Conservation (phyloP, 2,888 invertebrate genomes). For the Chrysomela aeneicollis region DNA sequence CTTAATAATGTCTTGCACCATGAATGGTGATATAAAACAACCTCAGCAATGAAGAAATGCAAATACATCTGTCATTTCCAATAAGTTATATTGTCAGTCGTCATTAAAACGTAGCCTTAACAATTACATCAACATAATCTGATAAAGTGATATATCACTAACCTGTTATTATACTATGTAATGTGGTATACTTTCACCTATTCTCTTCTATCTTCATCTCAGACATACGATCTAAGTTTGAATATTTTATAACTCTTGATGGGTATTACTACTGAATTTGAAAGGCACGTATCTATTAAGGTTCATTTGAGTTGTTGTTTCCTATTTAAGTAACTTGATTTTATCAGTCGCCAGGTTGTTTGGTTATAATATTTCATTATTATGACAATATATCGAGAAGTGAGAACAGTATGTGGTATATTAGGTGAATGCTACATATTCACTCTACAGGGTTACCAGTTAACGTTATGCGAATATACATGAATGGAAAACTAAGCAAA, state of each 20-base stretch:
- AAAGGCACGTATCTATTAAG: background rate
- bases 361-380: background rate
- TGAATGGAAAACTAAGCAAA: too few relatives aligned
- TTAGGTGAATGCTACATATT: too few relatives aligned
- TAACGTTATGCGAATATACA: too few relatives aligned
- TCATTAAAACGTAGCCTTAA: slow-evolving; percentile 24
- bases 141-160: slow-evolving; percentile 33
- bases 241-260: slow-evolving; percentile 14
- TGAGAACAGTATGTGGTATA: too few relatives aligned
- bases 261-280: slow-evolving; percentile 10
- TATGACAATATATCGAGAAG: too few relatives aligned
- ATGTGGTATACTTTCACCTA: slow-evolving; percentile 29
- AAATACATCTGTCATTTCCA: slow-evolving; percentile 7
- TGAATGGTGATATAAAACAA: background rate
- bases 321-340: background rate
- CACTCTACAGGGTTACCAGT: too few relatives aligned
- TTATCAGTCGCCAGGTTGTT: background rate
- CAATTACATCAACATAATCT: slow-evolving; percentile 32
- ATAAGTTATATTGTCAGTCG: slow-evolving; percentile 13
- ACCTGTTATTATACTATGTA: slow-evolving; percentile 24
- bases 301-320: background rate
- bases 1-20: too few relatives aligned
- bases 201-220: slow-evolving; percentile 12
- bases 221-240: slow-evolving; percentile 14
- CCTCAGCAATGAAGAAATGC: slow-evolving; percentile 4